A percentile compares a stretch with the other conserved stretches of the same genome.
These are phyloP conservation scores for Danio choprae DNA, from an alignment of 2,797 vertebrate genomes.

Conservation along the genomic window DNA sequence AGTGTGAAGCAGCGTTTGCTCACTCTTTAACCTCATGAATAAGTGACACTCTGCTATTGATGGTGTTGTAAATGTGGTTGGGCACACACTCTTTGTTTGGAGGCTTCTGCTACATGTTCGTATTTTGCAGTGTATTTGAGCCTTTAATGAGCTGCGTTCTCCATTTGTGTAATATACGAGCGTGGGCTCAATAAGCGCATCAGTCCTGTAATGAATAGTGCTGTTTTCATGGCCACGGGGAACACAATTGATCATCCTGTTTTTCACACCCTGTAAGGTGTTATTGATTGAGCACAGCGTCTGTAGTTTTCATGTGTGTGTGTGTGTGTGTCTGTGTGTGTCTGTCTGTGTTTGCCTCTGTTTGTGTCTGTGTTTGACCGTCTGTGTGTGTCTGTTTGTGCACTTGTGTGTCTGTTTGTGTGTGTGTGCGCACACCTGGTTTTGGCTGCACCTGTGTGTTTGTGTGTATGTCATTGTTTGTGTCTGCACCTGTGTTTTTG, in stretches of 20 bases:
- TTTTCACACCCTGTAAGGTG: constrained; percentile 17
- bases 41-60: constrained; percentile 6
- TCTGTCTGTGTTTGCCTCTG: too few relatives aligned
- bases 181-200: constrained; percentile 42
- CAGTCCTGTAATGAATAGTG: constrained; percentile 40
- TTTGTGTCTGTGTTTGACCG: too few relatives aligned
- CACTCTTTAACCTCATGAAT: constrained; percentile 51
- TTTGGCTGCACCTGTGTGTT: too few relatives aligned
- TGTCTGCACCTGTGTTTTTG: too few relatives aligned
- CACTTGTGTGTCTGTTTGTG: too few relatives aligned
- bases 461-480: too few relatives aligned
- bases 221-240: constrained; percentile 31
- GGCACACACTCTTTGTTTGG: constrained; percentile 15
- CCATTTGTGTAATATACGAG: constrained; percentile 51
- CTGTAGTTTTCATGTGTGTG: constrained; percentile 2
- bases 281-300: constrained; percentile 25
- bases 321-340: too few relatives aligned
- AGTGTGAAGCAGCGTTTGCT: constrained; percentile 20
- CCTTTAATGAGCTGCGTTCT: constrained; percentile 38
- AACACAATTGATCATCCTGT: constrained; percentile 50
- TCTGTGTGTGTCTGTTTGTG: too few relatives aligned
- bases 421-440: too few relatives aligned
- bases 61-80: neutral
- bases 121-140: constrained; percentile 28
- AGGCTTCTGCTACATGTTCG: neutral